A percentile compares a stretch with the other conserved stretches of the same genome.
Evolutionary conservation across 2,113 vertebrate genomes (phyloP).

Genomic region (Pristiophorus japonicus): DNA sequence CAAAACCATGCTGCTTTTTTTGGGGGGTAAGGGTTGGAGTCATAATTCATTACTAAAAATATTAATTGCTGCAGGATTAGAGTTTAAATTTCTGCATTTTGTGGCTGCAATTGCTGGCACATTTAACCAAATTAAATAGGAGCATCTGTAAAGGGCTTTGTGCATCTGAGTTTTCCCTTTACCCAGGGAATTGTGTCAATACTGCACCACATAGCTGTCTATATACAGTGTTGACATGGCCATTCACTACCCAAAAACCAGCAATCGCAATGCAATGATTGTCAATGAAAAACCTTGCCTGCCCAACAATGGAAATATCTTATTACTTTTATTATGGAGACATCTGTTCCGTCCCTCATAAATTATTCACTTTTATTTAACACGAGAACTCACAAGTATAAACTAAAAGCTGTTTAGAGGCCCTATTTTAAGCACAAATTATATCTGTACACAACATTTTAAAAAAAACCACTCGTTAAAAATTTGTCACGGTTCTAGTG

Average conservation of each 20-base stretch:
- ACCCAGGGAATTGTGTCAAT: too few species aligned
- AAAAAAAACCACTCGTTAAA: neutral
- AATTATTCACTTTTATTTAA: conserved; percentile 29
- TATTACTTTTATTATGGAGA: neutral
- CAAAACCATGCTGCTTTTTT: neutral
- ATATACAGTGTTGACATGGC: neutral
- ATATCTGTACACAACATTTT: neutral
- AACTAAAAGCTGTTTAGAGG: neutral
- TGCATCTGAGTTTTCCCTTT: neutral
- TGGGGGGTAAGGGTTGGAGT: too few species aligned
- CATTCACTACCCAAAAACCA: neutral
- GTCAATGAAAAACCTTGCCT: neutral
- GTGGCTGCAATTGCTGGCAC: neutral
- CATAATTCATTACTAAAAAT: neutral
- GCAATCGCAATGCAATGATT: neutral
- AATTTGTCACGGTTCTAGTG: neutral
- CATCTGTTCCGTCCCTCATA: neutral
- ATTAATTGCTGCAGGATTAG: neutral
- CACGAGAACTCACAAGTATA: neutral
- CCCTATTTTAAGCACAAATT: conserved; percentile 14
- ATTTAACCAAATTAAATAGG: too few species aligned
- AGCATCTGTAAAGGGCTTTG: neutral
- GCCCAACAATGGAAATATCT: neutral
- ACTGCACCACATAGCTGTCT: neutral
- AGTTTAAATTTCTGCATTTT: neutral